These are phyloP conservation scores for Panonychus citri DNA, from an alignment of 1,140 invertebrate genomes.

Conservation along the genomic window DNA sequence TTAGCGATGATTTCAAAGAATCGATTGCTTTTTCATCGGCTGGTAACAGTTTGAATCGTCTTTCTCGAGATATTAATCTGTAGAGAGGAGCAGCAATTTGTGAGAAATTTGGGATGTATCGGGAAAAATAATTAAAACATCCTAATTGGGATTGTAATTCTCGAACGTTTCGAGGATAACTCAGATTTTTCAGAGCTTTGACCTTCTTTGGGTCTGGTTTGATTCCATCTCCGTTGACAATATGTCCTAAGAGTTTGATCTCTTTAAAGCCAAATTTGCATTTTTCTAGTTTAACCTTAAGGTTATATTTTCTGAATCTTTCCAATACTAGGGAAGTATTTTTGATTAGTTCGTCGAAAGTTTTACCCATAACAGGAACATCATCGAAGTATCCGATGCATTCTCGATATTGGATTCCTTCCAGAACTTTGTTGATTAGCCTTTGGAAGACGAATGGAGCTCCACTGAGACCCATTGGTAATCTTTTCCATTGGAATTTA, in stretches of 20 bases:
- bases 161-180: conserved; percentile 15
- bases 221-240: conserved; percentile 17
- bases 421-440: not conserved
- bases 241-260: conserved; percentile 20
- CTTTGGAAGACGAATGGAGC: not conserved
- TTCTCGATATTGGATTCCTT: not conserved
- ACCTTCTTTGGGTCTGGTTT: too few species aligned
- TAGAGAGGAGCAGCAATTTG: conserved; percentile 19
- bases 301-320: too few species aligned
- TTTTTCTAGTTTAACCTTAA: too few species aligned
- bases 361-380: not conserved
- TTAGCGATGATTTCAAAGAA: conserved; percentile 13
- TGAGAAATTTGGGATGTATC: conserved; percentile 14
- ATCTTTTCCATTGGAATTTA: not conserved
- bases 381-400: not conserved
- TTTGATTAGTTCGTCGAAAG: not conserved
- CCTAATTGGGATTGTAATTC: conserved; percentile 25
- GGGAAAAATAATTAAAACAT: conserved; percentile 11
- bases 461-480: not conserved
- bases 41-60: not conserved
- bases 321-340: not conserved
- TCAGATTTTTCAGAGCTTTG: conserved; percentile 15
- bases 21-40: not conserved
- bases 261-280: too few species aligned
- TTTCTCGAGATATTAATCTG: conserved; percentile 10